Conservation (phyloP, 2,888 invertebrate genomes). For the Oscheius sp. region DNA sequence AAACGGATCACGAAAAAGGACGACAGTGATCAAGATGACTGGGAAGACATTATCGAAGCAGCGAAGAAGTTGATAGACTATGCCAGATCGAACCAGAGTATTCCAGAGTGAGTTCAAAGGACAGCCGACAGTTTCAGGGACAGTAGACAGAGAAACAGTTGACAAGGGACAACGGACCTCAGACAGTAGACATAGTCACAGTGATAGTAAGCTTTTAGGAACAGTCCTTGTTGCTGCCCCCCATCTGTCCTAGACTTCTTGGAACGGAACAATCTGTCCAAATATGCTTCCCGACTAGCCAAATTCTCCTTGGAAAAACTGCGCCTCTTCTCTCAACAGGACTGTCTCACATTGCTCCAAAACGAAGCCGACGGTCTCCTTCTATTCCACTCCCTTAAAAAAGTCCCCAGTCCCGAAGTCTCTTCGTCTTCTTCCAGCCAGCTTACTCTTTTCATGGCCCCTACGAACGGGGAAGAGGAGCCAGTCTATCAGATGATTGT, state of each 20-base stretch:
- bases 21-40: too few species aligned
- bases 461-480: slow-evolving; percentile 10
- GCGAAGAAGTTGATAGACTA: neutral
- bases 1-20: neutral
- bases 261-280: slow-evolving; percentile 15
- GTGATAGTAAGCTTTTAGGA: too few species aligned
- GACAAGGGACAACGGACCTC: too few species aligned
- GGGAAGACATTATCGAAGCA: neutral
- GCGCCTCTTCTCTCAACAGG: slow-evolving; percentile 2
- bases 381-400: slow-evolving; percentile 15
- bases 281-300: slow-evolving; percentile 1
- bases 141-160: too few species aligned
- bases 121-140: neutral
- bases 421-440: slow-evolving; percentile 8
- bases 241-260: neutral
- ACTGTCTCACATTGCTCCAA: slow-evolving; percentile 6
- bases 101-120: neutral
- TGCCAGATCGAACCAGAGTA: too few species aligned
- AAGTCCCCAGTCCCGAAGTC: neutral
- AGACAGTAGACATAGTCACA: too few species aligned
- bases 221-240: neutral
- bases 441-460: slow-evolving; percentile 13
- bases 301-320: slow-evolving; percentile 18
- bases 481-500: slow-evolving; percentile 35
- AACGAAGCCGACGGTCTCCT: slow-evolving; percentile 20